These are phyloP conservation scores for Pammene fasciana DNA, from an alignment of 2,888 invertebrate species.

Conservation along the genomic window DNA sequence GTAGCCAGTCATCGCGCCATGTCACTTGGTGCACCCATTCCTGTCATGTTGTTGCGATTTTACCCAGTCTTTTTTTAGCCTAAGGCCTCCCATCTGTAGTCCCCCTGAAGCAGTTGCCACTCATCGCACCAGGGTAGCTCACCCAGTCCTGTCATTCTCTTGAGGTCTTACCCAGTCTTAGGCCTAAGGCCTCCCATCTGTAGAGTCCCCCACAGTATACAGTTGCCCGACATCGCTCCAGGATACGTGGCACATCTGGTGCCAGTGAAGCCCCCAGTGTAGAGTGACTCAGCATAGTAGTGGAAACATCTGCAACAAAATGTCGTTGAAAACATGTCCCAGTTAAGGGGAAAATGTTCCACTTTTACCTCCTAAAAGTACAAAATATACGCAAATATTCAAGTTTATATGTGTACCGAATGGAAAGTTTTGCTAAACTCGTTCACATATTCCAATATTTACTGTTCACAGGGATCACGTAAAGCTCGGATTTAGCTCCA, in stretches of 20 bases:
- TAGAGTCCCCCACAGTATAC: conserved; percentile 48
- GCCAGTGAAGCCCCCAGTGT: conserved; percentile 54
- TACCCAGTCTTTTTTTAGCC: conserved; percentile 61
- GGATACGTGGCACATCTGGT: conserved; percentile 48
- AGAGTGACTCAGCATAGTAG: conserved; percentile 58
- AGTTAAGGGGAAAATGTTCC: too few relatives aligned
- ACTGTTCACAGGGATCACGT: too few relatives aligned
- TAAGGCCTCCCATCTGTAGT: conserved; percentile 56
- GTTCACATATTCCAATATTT: not conserved
- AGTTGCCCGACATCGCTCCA: conserved; percentile 52
- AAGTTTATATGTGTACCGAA: too few relatives aligned
- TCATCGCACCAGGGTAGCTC: conserved; percentile 50
- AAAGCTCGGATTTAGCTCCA: too few relatives aligned
- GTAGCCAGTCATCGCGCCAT: too few relatives aligned
- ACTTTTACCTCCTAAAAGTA: too few relatives aligned
- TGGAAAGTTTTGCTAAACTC: too few relatives aligned
- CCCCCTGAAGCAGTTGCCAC: conserved; percentile 52
- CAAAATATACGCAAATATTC: too few relatives aligned
- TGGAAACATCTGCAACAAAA: conserved; percentile 48
- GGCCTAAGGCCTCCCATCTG: conserved; percentile 59
- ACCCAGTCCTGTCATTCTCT: too few relatives aligned
- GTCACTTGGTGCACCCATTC: too few relatives aligned
- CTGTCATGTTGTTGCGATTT: conserved; percentile 19
- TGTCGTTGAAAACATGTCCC: not conserved
- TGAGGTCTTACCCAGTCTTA: conserved; percentile 57